Evolutionary conservation across 2,797 vertebrate species (phyloP).

Genomic region (Eulemur rubriventer): DNA sequence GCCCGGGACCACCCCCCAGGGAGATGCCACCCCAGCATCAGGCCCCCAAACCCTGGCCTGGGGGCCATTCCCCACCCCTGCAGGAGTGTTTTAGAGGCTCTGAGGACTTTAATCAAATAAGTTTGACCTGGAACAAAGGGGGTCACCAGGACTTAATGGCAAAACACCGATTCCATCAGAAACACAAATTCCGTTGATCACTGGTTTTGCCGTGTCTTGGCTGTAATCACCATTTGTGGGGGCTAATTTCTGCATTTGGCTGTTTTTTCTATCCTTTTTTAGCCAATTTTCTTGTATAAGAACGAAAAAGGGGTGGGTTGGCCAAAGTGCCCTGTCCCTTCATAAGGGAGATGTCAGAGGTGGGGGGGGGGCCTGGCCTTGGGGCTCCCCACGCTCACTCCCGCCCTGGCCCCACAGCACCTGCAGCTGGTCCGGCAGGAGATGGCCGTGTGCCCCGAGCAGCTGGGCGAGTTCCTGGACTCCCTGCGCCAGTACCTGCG

Average conservation of each 20-base stretch:
- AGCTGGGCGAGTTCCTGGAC: slow-evolving; percentile 93
- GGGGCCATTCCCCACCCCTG: background rate
- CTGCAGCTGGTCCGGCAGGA: slow-evolving; percentile 95
- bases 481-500: slow-evolving; percentile 97
- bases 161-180: rapidly evolving
- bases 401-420: slow-evolving; percentile 84
- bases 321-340: rapidly evolving
- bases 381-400: background rate
- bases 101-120: background rate
- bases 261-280: background rate
- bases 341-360: rapidly evolving
- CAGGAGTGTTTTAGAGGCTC: background rate
- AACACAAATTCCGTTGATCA: rapidly evolving
- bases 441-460: slow-evolving; percentile 95
- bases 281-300: background rate
- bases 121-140: rapidly evolving
- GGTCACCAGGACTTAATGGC: rapidly evolving
- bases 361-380: background rate
- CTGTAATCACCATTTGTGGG: rapidly evolving
- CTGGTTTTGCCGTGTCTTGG: rapidly evolving
- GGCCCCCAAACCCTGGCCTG: background rate
- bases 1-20: rapidly evolving
- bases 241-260: rapidly evolving
- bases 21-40: background rate
- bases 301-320: rapidly evolving